These are phyloP conservation scores for Acleris sparsana DNA, from an alignment of 2,888 invertebrate species.

Conservation along the genomic window DNA sequence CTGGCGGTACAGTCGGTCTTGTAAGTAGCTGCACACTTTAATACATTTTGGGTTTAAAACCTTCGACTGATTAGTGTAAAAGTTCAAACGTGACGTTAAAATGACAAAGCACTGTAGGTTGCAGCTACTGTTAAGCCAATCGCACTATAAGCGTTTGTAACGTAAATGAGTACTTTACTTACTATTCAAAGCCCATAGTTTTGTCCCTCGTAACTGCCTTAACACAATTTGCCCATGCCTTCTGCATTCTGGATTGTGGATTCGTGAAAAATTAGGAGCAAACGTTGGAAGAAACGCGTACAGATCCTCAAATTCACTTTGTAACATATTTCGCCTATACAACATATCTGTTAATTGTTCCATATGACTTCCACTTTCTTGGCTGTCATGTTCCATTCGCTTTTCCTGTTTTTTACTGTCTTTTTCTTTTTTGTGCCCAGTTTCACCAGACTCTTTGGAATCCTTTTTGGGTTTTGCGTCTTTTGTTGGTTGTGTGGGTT, in stretches of 20 bases:
- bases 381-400: constrained; percentile 44
- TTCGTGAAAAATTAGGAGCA: constrained; percentile 86
- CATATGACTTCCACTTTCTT: constrained; percentile 53
- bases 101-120: too few species aligned
- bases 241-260: constrained; percentile 86
- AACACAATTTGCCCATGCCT: constrained; percentile 87
- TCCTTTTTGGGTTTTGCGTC: constrained; percentile 28
- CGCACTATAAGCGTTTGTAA: not conserved
- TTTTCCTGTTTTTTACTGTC: constrained; percentile 48
- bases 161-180: constrained; percentile 59
- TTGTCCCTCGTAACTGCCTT: constrained; percentile 86
- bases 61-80: too few species aligned
- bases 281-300: constrained; percentile 87
- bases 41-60: too few species aligned
- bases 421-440: constrained; percentile 42
- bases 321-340: constrained; percentile 69
- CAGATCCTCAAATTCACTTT: constrained; percentile 84
- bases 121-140: not conserved
- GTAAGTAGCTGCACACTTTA: too few species aligned
- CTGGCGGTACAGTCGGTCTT: too few species aligned
- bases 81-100: too few species aligned
- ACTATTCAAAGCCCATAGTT: constrained; percentile 89
- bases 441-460: constrained; percentile 31
- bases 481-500: constrained; percentile 38
- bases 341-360: constrained; percentile 70